A percentile compares a stretch with the other conserved stretches of the same genome.
phyloP scores from a whole-genome alignment of 1,140 invertebrate species.

The Drosophila orena region DNA sequence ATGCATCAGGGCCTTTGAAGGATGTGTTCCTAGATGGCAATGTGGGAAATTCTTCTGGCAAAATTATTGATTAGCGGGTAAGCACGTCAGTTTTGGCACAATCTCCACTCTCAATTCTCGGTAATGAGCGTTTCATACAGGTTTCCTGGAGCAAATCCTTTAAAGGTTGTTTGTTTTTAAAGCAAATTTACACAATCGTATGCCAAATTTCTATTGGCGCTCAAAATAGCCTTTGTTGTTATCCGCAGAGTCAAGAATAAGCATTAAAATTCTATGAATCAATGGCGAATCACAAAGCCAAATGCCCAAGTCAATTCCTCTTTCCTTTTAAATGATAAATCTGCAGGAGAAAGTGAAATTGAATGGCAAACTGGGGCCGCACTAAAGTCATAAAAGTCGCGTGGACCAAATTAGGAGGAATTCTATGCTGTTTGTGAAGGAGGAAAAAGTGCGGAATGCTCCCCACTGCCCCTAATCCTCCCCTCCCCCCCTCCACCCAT shows the following conservation, averaged over 20 bases:
- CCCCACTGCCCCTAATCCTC: constrained; percentile 2
- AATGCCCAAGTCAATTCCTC: constrained; percentile 43
- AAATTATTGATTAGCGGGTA: constrained; percentile 59
- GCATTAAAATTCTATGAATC: constrained; percentile 69
- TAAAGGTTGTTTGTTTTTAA: background rate
- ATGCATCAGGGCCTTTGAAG: constrained; percentile 73
- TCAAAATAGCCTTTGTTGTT: constrained; percentile 41
- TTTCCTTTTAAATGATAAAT: constrained; percentile 26
- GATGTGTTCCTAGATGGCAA: constrained; percentile 5
- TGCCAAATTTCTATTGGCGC: background rate
- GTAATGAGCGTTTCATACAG: constrained; percentile 4
- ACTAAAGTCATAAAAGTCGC: constrained; percentile 83
- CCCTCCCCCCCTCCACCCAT: constrained; percentile 10
- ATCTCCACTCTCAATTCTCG: background rate
- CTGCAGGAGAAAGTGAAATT: constrained; percentile 65
- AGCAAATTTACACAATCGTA: background rate
- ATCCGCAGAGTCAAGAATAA: constrained; percentile 10
- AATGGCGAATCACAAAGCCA: constrained; percentile 54
- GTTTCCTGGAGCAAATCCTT: background rate
- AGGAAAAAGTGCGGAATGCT: constrained; percentile 24
- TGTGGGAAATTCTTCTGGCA: constrained; percentile 27
- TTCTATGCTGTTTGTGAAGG: constrained; percentile 40
- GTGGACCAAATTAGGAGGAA: constrained; percentile 80
- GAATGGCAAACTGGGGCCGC: constrained; percentile 54
- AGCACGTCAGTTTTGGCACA: background rate